phyloP scores from a whole-genome alignment of 2,797 vertebrate species.

The Phrynocephalus guinanensis region DNA sequence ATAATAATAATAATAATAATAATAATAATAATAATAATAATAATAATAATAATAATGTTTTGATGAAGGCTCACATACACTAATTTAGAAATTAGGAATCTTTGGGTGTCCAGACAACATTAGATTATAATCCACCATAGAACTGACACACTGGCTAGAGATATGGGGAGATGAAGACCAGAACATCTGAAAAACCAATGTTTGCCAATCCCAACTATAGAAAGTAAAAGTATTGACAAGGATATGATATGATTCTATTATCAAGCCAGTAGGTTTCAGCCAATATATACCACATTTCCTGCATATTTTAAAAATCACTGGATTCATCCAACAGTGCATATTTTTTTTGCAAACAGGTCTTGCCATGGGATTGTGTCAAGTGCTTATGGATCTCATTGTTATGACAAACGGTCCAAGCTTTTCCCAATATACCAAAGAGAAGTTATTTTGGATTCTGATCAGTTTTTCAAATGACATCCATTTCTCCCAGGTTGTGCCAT shows the following conservation, averaged over 20 bases:
- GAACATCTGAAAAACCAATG: background rate
- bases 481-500: background rate
- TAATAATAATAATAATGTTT: background rate
- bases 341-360: background rate
- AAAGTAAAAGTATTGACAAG: background rate
- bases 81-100: background rate
- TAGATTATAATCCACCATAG: background rate
- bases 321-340: background rate
- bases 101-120: background rate
- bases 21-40: too few relatives aligned
- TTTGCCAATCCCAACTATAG: background rate
- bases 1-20: too few relatives aligned
- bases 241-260: background rate
- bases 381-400: background rate
- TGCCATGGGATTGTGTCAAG: background rate
- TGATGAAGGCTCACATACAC: background rate
- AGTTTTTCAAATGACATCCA: background rate
- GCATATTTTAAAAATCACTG: background rate
- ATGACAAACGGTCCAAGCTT: background rate
- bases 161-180: too few relatives aligned
- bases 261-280: background rate
- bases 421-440: background rate
- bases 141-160: background rate
- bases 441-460: background rate
- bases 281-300: background rate